Base-by-base conservation (phyloP, 2,113 vertebrate species). In the Eulacestoma nigropectus region DNA sequence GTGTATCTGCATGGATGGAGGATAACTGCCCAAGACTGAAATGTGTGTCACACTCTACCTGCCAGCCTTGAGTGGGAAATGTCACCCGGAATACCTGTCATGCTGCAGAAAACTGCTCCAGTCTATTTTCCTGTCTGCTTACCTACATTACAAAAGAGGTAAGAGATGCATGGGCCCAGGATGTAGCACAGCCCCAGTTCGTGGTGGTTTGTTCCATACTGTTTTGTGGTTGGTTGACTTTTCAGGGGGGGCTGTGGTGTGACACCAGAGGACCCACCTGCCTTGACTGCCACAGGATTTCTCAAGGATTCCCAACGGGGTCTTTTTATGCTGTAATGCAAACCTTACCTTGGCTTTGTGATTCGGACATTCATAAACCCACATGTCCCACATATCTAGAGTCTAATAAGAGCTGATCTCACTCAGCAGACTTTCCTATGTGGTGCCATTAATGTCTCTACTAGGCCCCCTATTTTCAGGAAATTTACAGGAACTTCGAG, bases 1-100 rank as follows among this genome's bases (percentile, higher is more conserved):
- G 41, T 17, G n/a, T 46, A 33, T 87, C 64, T 91, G 23, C 37
- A 35, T 0, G 1, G 41, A 22, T 0, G 2, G 14, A 16, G 7
- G 37, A 13, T 37, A 67, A 84, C 26, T 37, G 25, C 35, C 17
- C 46, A n/a, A 84, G 63, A 74, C 21, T 64, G 42, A 76, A 80
- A 74, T 21, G 23, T 63, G 44, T 72, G 89, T 62, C 73, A 80
- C 22, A 16, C 7, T 37, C 37, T 56, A 30, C 50, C 37, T 65
- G 37, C 17, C 42, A 82, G 64, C 7, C 27, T 76, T 79, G 46
- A 33, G n/a, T 53, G 39, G 25, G 19, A 79, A 90, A 81, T 41
- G 73, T 46, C 63, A 88, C 44, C 73, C 75, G 64, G 30, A 70
- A 41, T 89, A 67, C 26, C 55, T 81, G 68, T 41, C 44, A 50